Evolutionary conservation across 2,113 vertebrate species (phyloP), one percentile per base, ranked within the genome.

Genomic region (Hippolais icterina): DNA sequence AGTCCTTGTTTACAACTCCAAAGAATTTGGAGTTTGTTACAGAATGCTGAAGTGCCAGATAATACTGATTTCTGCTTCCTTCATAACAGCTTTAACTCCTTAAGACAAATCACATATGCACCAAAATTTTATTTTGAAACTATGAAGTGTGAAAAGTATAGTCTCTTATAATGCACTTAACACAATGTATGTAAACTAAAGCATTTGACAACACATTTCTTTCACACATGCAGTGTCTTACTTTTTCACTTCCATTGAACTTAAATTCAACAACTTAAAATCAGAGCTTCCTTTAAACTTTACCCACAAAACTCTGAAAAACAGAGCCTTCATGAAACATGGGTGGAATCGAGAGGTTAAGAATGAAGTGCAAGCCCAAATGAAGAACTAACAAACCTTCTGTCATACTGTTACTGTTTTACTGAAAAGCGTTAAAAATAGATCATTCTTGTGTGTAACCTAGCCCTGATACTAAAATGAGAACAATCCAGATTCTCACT

Each of bases 391-490:
- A 74, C 47, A 96, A 93, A 93, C 59, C 59, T 93, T 88, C 33
- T 87, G 75, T 44, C 37, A 95, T 64, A 94, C 35, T 93, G 31
- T 49, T 88, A 59, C 63, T 91, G 52, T 83, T 90, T 81, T 79
- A 93, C 60, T 90, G 70, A 94, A 96, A 94, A 96, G 84, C n/a
- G 83, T 92, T 82, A 94, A 96, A 96, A 96, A 96, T 72, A 94
- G 44, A 80, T 94, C 95, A 95, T 87, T 94, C 68, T 87, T 94
- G 83, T 47, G 44, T 44, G 64, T 76, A 96, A 87, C 74, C 52
- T 93, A 71, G n/a, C 65, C 64, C 37, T 18, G 87, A 28, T 39
- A 57, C 17, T 54, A 87, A 63, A 59, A 71, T 27, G 9, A 27
- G 19, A 61, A 56, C 6, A 46, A 70, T 27, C 21, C 27, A 42